Base-by-base conservation (phyloP, 2,797 vertebrate species). In the Propithecus deckenii region DNA sequence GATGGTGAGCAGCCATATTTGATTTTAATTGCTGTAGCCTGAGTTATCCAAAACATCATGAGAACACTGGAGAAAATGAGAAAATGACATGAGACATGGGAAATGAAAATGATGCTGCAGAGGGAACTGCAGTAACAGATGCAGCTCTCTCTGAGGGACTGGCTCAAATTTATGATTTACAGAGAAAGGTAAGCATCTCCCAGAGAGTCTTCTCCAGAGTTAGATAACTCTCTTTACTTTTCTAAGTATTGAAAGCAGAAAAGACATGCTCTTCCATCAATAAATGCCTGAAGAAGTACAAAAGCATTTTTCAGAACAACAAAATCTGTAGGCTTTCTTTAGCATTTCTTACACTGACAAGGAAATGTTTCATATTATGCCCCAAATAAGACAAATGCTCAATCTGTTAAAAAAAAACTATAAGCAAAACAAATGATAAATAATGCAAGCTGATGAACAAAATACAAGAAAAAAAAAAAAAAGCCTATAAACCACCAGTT, bases 31-130 rank as follows among this genome's bases (percentile, higher is more conserved):
- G 81, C 67, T 89, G 35, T 52, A 96, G 85, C 72, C 18, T 92
- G 79, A 83, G 76, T 95, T 96, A 94, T 92, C 80, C 59, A 95
- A 97, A 98, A 95, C 94, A 97, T 79, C 84, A 83, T n/a, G 87
- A 94, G 85, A 93, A 94, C 76, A 95, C 89, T 57, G 90, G 84
- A 97, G 89, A 95, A 96, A 94, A 97, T 46, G 76, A 96, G 78
- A 92, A 96, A 96, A 96, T 96, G 95, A 91, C 95, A 91, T 74
- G 94, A 91, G 22, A 65, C 89, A 71, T 65, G 86, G 96, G 71
- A 97, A 57, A 94, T 94, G 80, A 96, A 92, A 95, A 97, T 52
- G 78, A 83, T 88, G 80, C 78, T 89, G 14, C 76, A 75, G 38
- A 94, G 69, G 76, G 76, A 95, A 85, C 80, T 89, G 59, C 18